Evolutionary conservation across 2,888 invertebrate genomes (phyloP), one percentile per base, ranked within the genome.

Genomic region (Drosophila pseudotakahashii): DNA sequence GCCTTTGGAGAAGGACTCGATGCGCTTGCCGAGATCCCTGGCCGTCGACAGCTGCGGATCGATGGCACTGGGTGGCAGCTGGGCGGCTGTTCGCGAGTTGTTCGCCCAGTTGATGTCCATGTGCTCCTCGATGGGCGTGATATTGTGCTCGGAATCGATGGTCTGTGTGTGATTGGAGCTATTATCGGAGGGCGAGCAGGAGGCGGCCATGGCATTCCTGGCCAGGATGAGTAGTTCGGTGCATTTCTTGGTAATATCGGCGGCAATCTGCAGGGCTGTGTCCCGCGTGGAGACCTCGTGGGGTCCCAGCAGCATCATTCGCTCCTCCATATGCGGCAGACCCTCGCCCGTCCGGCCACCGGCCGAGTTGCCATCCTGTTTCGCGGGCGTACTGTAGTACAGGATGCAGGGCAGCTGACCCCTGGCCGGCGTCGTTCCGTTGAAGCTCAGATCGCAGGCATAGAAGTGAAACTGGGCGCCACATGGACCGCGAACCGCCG

Each of bases 391-490:
- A 60, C 92, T 92, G 47, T 91, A 92, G 90, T 99, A 99, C 14
- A 99, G 93, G 51, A 99, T 94, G 88, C 96, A 96, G 0, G 99
- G 99, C 88, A 99, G 95, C 93, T 99, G 99, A 10, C 99, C 99
- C 58, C 99, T 94, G 0, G 97, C 96, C 73, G 98, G 95, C 7
- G 98, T 98, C 0, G 99, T 99, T n/a, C 99, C 99, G 91, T 99
- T 98, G 90, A 97, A 97, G 91, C 98, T 98, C 47, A 98, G 93
- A 11, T 98, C 97, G 91, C 98, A 98, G 1, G 98, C 96, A 32
- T 96, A 95, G 91, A 97, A 99, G 50, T 96, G 95, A 92, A 99
- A 98, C 2, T 95, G 95, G 7, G 97, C 97, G 48, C 98, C 98
- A 92, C 99, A 98, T 0, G 97, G 97, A 7, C 98, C 98, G 87